These are phyloP conservation scores for Calyptommatus sinebrachiatus DNA, from an alignment of 2,113 vertebrate genomes.

Conservation along the genomic window DNA sequence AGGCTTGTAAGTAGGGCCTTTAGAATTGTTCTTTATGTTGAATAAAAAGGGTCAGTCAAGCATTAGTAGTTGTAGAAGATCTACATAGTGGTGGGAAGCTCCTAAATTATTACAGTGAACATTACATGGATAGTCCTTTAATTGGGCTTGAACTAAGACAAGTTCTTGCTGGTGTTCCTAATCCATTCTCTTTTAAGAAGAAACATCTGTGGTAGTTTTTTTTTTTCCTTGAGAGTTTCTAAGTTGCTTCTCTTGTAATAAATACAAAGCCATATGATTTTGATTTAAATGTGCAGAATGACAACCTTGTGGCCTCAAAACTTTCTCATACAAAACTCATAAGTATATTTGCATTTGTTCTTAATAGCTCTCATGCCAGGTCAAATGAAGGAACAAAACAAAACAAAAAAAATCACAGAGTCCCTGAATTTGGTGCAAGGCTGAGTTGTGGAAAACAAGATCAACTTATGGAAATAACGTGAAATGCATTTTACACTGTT, in stretches of 20 bases:
- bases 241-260: slow-evolving; percentile 31
- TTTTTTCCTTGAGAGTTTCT: slow-evolving; percentile 51
- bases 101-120: slow-evolving; percentile 31
- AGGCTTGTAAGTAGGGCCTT: too few relatives aligned
- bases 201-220: slow-evolving; percentile 52
- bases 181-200: slow-evolving; percentile 42
- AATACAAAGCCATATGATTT: slow-evolving; percentile 58
- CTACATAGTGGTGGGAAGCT: slow-evolving; percentile 16
- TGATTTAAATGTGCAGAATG: slow-evolving; percentile 52
- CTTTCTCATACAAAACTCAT: too few relatives aligned
- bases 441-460: slow-evolving; percentile 48
- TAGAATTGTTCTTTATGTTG: neutral
- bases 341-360: slow-evolving; percentile 13
- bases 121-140: slow-evolving; percentile 25
- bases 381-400: slow-evolving; percentile 21
- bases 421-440: slow-evolving; percentile 28
- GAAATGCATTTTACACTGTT: slow-evolving; percentile 38
- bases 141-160: neutral
- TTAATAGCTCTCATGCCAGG: slow-evolving; percentile 4
- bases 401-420: neutral
- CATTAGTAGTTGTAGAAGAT: slow-evolving; percentile 14
- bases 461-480: slow-evolving; percentile 44
- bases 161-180: slow-evolving; percentile 46
- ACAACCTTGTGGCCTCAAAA: slow-evolving; percentile 37
- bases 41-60: neutral